Conservation (phyloP, 2,797 vertebrate species). For the Rallus crepitans region DNA sequence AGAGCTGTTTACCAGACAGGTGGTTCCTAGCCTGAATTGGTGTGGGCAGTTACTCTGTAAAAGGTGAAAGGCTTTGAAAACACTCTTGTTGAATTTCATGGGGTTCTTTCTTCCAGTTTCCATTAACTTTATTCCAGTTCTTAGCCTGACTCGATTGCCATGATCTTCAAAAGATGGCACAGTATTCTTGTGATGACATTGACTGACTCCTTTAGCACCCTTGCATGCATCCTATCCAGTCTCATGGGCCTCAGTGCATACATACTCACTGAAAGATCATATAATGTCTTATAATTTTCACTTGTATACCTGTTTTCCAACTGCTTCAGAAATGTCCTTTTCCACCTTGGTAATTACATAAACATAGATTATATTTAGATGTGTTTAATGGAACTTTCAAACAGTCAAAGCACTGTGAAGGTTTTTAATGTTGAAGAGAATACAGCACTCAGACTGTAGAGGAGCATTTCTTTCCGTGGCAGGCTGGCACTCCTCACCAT, state of each 20-base stretch:
- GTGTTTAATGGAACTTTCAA: not conserved
- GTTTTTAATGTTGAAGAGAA: not conserved
- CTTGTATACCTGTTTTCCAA: not conserved
- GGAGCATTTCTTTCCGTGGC: not conserved
- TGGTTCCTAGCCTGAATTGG: not conserved
- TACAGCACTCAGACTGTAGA: not conserved
- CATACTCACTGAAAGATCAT: not conserved
- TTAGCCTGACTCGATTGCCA: not conserved
- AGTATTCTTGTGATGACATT: not conserved
- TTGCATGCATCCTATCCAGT: not conserved
- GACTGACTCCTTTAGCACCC: not conserved
- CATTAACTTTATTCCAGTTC: not conserved
- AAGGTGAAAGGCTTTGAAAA: not conserved
- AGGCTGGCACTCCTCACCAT: not conserved
- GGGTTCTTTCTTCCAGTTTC: not conserved
- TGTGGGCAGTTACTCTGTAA: not conserved
- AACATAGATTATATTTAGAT: not conserved
- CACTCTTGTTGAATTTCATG: not conserved
- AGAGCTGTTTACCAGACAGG: not conserved
- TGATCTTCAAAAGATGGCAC: not conserved
- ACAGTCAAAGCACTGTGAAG: not conserved
- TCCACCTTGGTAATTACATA: not conserved
- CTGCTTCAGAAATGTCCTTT: not conserved
- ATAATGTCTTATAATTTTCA: not conserved
- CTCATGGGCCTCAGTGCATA: not conserved